Evolutionary conservation across 2,797 vertebrate genomes (phyloP).

Genomic region (Benthosema pterotum): DNA sequence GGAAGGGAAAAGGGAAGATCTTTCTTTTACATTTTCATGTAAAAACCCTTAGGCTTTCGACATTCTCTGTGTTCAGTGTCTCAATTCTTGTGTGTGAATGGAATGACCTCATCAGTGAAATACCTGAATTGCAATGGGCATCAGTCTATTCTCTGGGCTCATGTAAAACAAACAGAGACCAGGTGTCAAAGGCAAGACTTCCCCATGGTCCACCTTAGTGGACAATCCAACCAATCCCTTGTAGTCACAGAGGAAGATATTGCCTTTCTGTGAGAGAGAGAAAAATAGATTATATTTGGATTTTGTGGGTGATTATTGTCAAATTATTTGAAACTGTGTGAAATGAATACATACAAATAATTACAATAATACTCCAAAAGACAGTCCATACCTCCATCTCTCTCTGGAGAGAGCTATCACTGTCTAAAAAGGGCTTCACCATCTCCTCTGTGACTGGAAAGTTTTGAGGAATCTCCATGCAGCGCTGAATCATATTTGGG

Average conservation of each 20-base stretch:
- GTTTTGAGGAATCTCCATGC: slow-evolving; percentile 62
- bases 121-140: slow-evolving; percentile 68
- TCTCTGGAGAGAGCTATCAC: slow-evolving; percentile 47
- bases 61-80: too few relatives aligned
- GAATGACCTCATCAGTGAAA: neutral
- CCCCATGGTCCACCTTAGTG: slow-evolving; percentile 21
- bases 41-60: too few relatives aligned
- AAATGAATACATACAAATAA: too few relatives aligned
- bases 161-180: slow-evolving; percentile 61
- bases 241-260: slow-evolving; percentile 62
- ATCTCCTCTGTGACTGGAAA: slow-evolving; percentile 67
- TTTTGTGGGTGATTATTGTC: too few relatives aligned
- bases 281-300: too few relatives aligned
- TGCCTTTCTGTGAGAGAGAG: slow-evolving; percentile 40
- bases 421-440: slow-evolving; percentile 60
- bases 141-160: slow-evolving; percentile 55
- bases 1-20: neutral
- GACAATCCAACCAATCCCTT: slow-evolving; percentile 52
- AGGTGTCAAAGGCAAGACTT: slow-evolving; percentile 21
- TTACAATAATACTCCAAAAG: too few relatives aligned
- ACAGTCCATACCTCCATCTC: slow-evolving; percentile 60
- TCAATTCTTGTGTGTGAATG: too few relatives aligned
- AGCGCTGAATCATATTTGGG: slow-evolving; percentile 62
- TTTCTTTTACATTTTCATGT: too few relatives aligned
- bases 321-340: too few relatives aligned